Percentiles rank a stretch among this genome's conserved stretches.
Evolutionary conservation across 2,113 vertebrate genomes (phyloP).

Genomic region (Thunnus thynnus): DNA sequence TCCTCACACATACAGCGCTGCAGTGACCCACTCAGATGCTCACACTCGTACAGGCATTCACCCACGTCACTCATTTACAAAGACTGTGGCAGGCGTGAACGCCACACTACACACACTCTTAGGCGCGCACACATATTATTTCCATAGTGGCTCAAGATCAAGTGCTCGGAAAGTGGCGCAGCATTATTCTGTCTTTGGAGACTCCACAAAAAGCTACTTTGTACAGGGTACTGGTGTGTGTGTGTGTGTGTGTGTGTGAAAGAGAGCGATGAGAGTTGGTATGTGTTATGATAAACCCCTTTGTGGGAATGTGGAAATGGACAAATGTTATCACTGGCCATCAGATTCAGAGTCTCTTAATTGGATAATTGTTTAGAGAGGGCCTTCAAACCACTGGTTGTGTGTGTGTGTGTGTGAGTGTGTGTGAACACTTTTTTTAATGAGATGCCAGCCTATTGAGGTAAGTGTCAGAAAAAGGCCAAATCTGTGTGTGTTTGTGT

Average conservation of each 20-base stretch:
- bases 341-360: constrained; percentile 60
- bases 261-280: background rate
- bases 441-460: constrained; percentile 58
- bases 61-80: constrained; percentile 4
- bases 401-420: constrained; percentile 18
- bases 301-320: constrained; percentile 33
- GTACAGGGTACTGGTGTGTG: background rate
- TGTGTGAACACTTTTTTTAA: constrained; percentile 28
- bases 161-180: constrained; percentile 54
- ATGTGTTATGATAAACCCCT: constrained; percentile 42
- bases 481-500: constrained; percentile 44
- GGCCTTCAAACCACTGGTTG: constrained; percentile 16
- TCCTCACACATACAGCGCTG: constrained; percentile 25
- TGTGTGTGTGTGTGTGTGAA: constrained; percentile 7
- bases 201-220: constrained; percentile 60
- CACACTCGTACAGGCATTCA: constrained; percentile 1
- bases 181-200: constrained; percentile 55
- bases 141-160: constrained; percentile 34
- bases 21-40: constrained; percentile 24
- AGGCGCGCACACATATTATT: background rate
- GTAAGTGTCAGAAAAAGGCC: constrained; percentile 56
- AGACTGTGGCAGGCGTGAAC: background rate
- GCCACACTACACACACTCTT: background rate
- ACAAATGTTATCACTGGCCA: constrained; percentile 57
- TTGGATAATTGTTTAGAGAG: constrained; percentile 57